Evolutionary conservation across 2,113 vertebrate species (phyloP), one percentile per base, ranked within the genome.

Genomic region (Crypturellus undulatus): DNA sequence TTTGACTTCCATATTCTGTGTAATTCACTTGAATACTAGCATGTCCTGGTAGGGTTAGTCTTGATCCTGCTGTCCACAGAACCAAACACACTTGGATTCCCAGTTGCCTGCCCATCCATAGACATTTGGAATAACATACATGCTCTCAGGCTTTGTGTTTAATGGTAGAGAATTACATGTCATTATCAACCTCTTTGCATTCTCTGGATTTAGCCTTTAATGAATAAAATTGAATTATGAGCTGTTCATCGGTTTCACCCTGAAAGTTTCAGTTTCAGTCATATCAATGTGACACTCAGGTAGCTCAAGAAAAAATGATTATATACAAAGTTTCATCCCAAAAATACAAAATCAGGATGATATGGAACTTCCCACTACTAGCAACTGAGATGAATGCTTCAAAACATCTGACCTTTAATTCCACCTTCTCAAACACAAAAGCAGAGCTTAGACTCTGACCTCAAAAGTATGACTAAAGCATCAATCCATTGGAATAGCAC

Each of bases 141-240:
- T 6, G 1, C 45, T 18, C 15, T 88, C 54, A 28, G 34, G 3
- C 58, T 81, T 40, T 69, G 12, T 76, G 21, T 7, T 83, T 87
- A 87, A 75, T 3, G 8, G 10, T 79, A 85, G 59, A 72, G 9
- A 64, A 69, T 42, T 79, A 34, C 59, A 59, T 6, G 25, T 16
- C 26, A 45, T 80, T 83, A 73, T 91, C 38, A 77, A 47, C 86
- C 77, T n/a, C 34, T 75, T 90, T 67, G 11, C 60, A 68, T 90
- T 96, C 90, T 83, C 51, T 84, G 36, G 42, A 83, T 32, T 83
- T 24, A 73, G 16, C 38, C 21, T 83, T 93, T 70, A 59, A 42
- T 86, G 40, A 77, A 42, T 0, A 2, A 75, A 8, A 59, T 22
- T 59, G 25, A 84, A 63, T 80, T 86, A 56, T 13, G 40, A 88